Percentiles rank a stretch among this genome's conserved stretches.
These are phyloP conservation scores for Chloroclystis v-ata DNA, from an alignment of 2,888 invertebrate species.

Conservation along the genomic window DNA sequence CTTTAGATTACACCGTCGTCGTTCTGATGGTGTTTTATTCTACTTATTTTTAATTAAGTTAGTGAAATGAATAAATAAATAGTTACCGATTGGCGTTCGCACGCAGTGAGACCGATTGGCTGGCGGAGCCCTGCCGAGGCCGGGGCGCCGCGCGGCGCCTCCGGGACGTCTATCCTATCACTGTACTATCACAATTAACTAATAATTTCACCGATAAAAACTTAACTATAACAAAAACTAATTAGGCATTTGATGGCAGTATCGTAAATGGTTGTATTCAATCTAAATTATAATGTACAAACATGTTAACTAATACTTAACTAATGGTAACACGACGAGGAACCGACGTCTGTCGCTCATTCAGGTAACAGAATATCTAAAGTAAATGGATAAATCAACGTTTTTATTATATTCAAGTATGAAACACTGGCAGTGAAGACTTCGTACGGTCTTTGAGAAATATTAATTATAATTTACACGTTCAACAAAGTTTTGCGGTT, in stretches of 20 bases:
- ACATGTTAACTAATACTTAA: slow-evolving; percentile 67
- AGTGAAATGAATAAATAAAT: slow-evolving; percentile 70
- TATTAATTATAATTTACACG: too few relatives aligned
- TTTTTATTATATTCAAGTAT: slow-evolving; percentile 4
- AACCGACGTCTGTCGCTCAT: slow-evolving; percentile 71
- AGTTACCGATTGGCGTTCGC: slow-evolving; percentile 58
- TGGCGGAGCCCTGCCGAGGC: slow-evolving; percentile 16
- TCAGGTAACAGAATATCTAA: slow-evolving; percentile 68
- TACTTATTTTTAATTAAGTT: slow-evolving; percentile 70
- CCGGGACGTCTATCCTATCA: slow-evolving; percentile 44
- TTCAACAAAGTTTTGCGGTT: neutral
- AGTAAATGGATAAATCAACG: slow-evolving; percentile 19
- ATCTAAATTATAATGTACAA: slow-evolving; percentile 70
- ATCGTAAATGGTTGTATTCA: slow-evolving; percentile 72
- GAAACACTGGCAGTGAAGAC: slow-evolving; percentile 9
- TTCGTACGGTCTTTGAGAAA: neutral
- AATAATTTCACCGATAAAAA: slow-evolving; percentile 68
- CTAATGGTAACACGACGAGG: slow-evolving; percentile 77
- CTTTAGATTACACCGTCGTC: slow-evolving; percentile 76
- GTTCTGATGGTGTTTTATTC: slow-evolving; percentile 67
- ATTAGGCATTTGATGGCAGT: slow-evolving; percentile 78
- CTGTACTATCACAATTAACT: slow-evolving; percentile 73
- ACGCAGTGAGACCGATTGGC: slow-evolving; percentile 44
- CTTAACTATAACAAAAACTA: slow-evolving; percentile 63
- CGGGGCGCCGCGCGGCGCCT: slow-evolving; percentile 16